phyloP scores from a whole-genome alignment of 2,888 invertebrate genomes.

The Bruchidius siliquastri region DNA sequence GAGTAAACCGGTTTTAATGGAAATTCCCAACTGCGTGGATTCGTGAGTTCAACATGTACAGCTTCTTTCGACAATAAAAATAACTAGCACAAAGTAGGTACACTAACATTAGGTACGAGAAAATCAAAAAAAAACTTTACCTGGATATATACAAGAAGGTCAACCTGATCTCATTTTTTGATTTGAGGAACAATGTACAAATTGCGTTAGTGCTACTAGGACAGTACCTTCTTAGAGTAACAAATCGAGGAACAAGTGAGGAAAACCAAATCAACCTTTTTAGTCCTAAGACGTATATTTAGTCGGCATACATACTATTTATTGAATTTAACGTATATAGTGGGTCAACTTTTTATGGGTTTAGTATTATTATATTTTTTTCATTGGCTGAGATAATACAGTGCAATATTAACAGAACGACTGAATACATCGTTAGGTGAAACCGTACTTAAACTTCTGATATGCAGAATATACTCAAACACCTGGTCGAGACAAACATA shows the following conservation, averaged over 20 bases:
- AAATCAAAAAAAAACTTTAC: background rate
- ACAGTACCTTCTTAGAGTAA: background rate
- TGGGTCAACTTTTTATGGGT: conserved; percentile 26
- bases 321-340: conserved; percentile 46
- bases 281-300: conserved; percentile 42
- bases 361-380: conserved; percentile 23
- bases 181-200: background rate
- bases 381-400: conserved; percentile 46
- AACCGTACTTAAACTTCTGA: conserved; percentile 23
- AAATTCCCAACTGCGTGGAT: background rate
- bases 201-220: background rate
- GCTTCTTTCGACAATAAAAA: background rate
- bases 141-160: background rate
- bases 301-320: conserved; percentile 47
- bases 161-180: background rate
- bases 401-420: conserved; percentile 49
- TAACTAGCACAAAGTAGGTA: background rate
- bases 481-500: background rate
- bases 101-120: background rate
- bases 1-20: background rate
- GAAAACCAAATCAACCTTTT: conserved; percentile 10
- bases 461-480: background rate
- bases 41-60: background rate
- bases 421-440: conserved; percentile 42
- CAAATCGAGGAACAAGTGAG: background rate